phyloP scores from a whole-genome alignment of 2,113 vertebrate genomes.

The Campylorhamphus procurvoides region DNA sequence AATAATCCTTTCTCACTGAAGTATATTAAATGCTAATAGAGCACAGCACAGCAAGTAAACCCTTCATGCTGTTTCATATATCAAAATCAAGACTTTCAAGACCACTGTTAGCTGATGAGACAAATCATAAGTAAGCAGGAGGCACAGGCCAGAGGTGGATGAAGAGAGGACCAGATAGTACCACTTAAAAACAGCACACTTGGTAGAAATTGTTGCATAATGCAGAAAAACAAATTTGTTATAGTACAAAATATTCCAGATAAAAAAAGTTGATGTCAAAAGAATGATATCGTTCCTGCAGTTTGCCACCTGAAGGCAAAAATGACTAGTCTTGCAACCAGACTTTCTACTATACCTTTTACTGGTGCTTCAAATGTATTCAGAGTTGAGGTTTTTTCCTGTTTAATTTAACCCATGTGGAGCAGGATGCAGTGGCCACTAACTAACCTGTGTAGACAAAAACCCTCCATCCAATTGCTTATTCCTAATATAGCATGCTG shows the following conservation, averaged over 20 bases:
- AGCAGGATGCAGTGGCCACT: not conserved
- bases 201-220: not conserved
- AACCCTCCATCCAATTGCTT: not conserved
- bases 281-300: slow-evolving; percentile 6
- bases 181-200: not conserved
- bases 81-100: slow-evolving; percentile 3
- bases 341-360: not conserved
- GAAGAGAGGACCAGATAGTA: slow-evolving; percentile 2
- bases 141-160: not conserved
- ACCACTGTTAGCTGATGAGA: not conserved
- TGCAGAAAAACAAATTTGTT: not conserved
- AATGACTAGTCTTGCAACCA: not conserved
- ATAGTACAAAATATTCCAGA: not conserved
- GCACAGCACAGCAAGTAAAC: not conserved
- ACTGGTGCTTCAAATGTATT: not conserved
- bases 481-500: not conserved
- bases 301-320: not conserved
- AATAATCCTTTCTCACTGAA: not conserved
- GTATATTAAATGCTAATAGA: slow-evolving; percentile 1
- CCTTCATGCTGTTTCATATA: slow-evolving; percentile 5
- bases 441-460: not conserved
- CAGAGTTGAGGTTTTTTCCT: not conserved
- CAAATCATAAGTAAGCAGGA: slow-evolving; percentile 6
- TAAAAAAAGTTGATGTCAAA: slow-evolving; percentile 7
- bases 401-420: not conserved